Conservation (phyloP, 2,888 invertebrate species). For the Mycalesis mineus region DNA sequence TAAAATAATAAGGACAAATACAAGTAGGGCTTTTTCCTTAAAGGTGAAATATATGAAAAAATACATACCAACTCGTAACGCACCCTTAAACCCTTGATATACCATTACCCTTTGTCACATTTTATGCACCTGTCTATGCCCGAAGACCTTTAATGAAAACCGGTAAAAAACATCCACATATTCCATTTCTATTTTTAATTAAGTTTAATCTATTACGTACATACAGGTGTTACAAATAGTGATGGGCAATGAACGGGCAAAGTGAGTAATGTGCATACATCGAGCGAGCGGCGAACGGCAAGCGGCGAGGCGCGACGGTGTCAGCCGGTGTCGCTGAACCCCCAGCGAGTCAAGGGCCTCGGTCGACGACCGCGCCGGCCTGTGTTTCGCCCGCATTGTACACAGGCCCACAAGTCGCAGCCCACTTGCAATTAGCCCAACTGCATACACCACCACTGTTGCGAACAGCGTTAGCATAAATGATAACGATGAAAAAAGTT, state of each 20-base stretch:
- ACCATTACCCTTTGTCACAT: neutral
- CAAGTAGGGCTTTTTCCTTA: too few relatives aligned
- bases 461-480: neutral
- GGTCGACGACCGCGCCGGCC: constrained; percentile 72
- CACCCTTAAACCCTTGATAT: neutral
- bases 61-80: too few relatives aligned
- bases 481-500: too few relatives aligned
- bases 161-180: neutral
- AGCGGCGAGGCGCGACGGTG: constrained; percentile 40
- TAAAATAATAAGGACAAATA: too few relatives aligned
- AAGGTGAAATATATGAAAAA: too few relatives aligned
- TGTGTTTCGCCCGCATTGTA: constrained; percentile 54
- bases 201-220: constrained; percentile 5
- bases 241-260: constrained; percentile 18
- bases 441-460: constrained; percentile 20
- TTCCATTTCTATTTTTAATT: neutral
- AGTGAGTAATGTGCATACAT: constrained; percentile 33
- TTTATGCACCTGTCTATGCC: neutral
- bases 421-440: constrained; percentile 36
- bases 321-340: constrained; percentile 70
- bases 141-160: constrained; percentile 7
- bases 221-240: constrained; percentile 15
- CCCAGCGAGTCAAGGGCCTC: constrained; percentile 72
- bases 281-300: constrained; percentile 33
- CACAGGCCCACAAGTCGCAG: constrained; percentile 39